A percentile compares a stretch with the other conserved stretches of the same genome.
Conservation (phyloP, 2,888 invertebrate species). For the Drosophila suboccidentalis region DNA sequence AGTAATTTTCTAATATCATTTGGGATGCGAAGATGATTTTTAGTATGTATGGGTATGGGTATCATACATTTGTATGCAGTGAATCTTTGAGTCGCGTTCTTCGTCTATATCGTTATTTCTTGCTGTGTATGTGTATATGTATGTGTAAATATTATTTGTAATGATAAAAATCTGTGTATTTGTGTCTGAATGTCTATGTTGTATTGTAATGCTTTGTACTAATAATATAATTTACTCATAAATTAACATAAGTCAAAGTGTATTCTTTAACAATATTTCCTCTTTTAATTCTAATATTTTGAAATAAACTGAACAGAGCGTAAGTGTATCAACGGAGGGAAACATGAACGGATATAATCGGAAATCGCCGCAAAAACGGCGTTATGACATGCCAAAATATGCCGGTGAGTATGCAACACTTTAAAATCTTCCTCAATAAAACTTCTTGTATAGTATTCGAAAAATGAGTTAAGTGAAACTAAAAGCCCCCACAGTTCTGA, state of each 20-base stretch:
- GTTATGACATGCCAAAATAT: conserved; percentile 85
- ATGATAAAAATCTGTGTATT: conserved; percentile 19
- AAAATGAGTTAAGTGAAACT: no score
- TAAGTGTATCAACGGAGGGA: conserved; percentile 71
- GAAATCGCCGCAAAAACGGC: conserved; percentile 83
- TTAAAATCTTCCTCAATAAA: neutral
- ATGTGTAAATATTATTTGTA: conserved; percentile 23
- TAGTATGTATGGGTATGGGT: neutral
- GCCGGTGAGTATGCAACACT: conserved; percentile 67
- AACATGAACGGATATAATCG: conserved; percentile 85
- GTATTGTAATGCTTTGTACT: conserved; percentile 43
- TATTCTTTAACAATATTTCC: neutral
- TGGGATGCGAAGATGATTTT: no score
- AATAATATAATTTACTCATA: neutral
- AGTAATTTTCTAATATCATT: neutral
- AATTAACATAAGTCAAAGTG: neutral
- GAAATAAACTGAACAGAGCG: conserved; percentile 63
- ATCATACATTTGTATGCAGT: neutral
- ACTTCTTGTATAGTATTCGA: no score
- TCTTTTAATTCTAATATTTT: neutral
- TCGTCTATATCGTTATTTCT: neutral
- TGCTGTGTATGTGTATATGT: conserved; percentile 15
- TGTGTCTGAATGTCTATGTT: conserved; percentile 40
- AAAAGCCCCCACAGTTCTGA: no score
- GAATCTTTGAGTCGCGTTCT: neutral